Percentiles rank a stretch among this genome's conserved stretches.
Evolutionary conservation across 2,888 invertebrate genomes (phyloP).

Genomic region (Choreutis nemorana): DNA sequence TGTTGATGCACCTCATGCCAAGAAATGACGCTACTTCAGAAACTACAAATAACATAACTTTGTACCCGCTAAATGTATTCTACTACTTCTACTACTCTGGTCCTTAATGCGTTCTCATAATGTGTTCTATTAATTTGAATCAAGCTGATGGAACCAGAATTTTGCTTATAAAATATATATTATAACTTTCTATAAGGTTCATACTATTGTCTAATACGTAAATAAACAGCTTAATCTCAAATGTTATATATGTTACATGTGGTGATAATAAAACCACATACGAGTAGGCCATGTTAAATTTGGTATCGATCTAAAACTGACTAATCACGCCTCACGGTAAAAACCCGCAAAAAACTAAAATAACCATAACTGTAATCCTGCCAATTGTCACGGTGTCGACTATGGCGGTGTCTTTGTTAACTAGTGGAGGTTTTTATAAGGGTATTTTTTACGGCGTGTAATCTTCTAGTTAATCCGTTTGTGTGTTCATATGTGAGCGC

Average conservation of each 20-base stretch:
- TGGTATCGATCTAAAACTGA: too few species aligned
- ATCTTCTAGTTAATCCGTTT: constrained; percentile 61
- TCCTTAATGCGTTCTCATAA: too few species aligned
- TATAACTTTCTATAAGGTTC: too few species aligned
- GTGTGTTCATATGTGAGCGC: constrained; percentile 56
- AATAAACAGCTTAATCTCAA: too few species aligned
- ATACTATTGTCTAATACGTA: not conserved
- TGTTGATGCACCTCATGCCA: constrained; percentile 58
- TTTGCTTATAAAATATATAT: too few species aligned
- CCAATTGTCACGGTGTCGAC: constrained; percentile 57
- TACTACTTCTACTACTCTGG: not conserved
- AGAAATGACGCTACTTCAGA: constrained; percentile 11
- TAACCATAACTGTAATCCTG: constrained; percentile 48
- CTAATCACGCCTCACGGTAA: too few species aligned
- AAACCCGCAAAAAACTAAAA: constrained; percentile 36
- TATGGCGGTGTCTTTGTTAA: constrained; percentile 55
- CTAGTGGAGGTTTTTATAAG: constrained; percentile 32
- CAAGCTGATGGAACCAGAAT: too few species aligned
- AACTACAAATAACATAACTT: not conserved
- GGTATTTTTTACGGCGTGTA: too few species aligned
- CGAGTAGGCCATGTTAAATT: too few species aligned
- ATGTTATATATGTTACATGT: too few species aligned
- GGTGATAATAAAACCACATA: too few species aligned
- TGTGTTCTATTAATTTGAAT: too few species aligned
- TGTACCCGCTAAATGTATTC: not conserved